Evolutionary conservation across 2,888 invertebrate genomes (phyloP), one percentile per base, ranked within the genome.

Genomic region (Ptychoptera contaminata): DNA sequence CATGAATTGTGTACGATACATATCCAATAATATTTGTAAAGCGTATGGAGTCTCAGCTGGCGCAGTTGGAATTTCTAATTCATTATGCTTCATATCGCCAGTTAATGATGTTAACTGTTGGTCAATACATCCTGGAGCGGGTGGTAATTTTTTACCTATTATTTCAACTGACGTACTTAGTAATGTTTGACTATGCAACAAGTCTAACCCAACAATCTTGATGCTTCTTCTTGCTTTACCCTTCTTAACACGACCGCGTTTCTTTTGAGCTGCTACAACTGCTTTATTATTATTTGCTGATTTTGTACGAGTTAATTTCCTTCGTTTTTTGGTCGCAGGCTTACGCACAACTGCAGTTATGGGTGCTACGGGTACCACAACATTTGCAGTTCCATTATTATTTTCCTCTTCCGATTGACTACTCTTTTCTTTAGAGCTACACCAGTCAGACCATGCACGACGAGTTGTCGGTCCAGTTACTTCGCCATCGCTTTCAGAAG

Each of bases 61-160:
- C 49, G 79, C 76, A 49, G 76, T 71, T 41, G 88, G 86, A 63
- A 87, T 85, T 54, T 84, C 82, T 54, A 90, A 68, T 67, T 90
- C 90, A 45, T 80, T 77, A 62, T 91, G 90, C 48, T 82, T 73
- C 58, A 77, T 70, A 55, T 72, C 71, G 44, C 77, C 72, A 37
- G 83, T 79, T 43, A 90, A 68, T 38, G 83, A 79, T 4, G 88
- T 86, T 47, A 92, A 68, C 53, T 90, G 87, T 61, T 91, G 90
- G 64, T 88, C 91, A 47, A 92, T 85, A 61, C 88, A 88, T 44
- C 92, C 92, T 9, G 88, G 90, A 40, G 90, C 90, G 30, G 90
- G 86, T 35, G 86, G 86, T 50, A 82, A 71, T 61, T 79, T 80
- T 58, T 79, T 79, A 8, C 79, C 76, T 55, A 71, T 69, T 40